A percentile compares a stretch with the other conserved stretches of the same genome.
Conservation (phyloP, 2,113 vertebrate species). For the Stegastes partitus region DNA sequence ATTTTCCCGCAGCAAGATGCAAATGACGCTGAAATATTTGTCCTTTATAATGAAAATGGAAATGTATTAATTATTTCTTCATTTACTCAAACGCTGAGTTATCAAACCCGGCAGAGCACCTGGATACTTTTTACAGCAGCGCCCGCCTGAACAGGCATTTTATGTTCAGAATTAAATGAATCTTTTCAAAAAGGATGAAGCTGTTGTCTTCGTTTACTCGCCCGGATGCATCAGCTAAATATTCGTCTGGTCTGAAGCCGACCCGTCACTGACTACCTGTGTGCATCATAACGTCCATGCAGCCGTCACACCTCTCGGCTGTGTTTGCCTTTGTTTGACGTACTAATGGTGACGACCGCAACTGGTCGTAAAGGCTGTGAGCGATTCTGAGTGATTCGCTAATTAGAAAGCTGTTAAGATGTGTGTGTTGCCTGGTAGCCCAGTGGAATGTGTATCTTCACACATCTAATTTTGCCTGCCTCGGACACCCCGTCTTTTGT, state of each 20-base stretch:
- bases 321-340: not conserved
- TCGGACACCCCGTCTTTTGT: not conserved
- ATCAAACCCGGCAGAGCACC: not conserved
- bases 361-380: not conserved
- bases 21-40: conserved; percentile 10
- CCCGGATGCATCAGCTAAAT: conserved; percentile 3
- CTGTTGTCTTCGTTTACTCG: not conserved
- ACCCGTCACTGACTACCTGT: conserved; percentile 24
- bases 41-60: conserved; percentile 7
- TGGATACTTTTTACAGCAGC: not conserved
- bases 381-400: conserved; percentile 27
- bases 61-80: not conserved
- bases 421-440: conserved; percentile 1
- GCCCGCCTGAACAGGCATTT: too few species aligned
- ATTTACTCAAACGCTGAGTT: not conserved
- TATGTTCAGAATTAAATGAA: not conserved
- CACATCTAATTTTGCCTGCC: not conserved
- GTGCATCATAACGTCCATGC: conserved; percentile 2
- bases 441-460: conserved; percentile 1
- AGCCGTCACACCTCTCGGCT: not conserved
- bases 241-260: not conserved
- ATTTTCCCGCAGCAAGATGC: conserved; percentile 2
- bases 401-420: conserved; percentile 43
- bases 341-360: conserved; percentile 1
- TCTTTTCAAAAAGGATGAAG: not conserved